A percentile compares a stretch with the other conserved stretches of the same genome.
Evolutionary conservation across 2,113 vertebrate genomes (phyloP).

Genomic region (Nycticebus coucang): DNA sequence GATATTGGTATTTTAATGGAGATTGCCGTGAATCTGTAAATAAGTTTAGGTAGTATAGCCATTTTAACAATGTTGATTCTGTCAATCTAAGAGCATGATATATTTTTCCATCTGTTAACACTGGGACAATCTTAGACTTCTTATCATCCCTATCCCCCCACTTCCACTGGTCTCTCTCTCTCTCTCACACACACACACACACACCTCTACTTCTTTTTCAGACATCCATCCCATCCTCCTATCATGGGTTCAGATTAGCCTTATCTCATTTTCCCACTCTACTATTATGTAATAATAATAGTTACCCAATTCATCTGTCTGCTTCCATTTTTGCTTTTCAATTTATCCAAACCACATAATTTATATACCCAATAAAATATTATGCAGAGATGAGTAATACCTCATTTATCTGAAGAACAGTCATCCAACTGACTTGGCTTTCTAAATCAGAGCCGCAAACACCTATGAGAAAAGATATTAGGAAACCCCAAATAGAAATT

Average conservation of each 20-base stretch:
- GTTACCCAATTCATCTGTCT: slow-evolving; percentile 33
- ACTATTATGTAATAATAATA: background rate
- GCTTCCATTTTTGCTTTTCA: slow-evolving; percentile 39
- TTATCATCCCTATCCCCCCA: background rate
- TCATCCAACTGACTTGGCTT: background rate
- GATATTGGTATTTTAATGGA: too few species aligned
- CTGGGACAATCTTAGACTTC: slow-evolving; percentile 27
- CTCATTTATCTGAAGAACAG: background rate
- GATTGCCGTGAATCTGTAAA: too few species aligned
- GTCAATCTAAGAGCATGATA: too few species aligned
- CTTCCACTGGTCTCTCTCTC: background rate
- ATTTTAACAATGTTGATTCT: too few species aligned
- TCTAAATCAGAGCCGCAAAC: slow-evolving; percentile 22
- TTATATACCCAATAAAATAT: background rate
- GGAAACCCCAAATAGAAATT: background rate
- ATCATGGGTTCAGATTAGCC: background rate
- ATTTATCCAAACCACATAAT: slow-evolving; percentile 1
- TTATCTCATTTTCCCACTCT: background rate
- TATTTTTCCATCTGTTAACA: too few species aligned
- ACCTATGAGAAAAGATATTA: background rate
- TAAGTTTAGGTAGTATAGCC: too few species aligned
- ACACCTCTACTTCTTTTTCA: background rate
- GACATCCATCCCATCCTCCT: slow-evolving; percentile 10
- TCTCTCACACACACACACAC: background rate
- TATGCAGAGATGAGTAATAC: background rate